Evolutionary conservation across 2,797 vertebrate species (phyloP).

Genomic region (Enteromius unitaeniatus): DNA sequence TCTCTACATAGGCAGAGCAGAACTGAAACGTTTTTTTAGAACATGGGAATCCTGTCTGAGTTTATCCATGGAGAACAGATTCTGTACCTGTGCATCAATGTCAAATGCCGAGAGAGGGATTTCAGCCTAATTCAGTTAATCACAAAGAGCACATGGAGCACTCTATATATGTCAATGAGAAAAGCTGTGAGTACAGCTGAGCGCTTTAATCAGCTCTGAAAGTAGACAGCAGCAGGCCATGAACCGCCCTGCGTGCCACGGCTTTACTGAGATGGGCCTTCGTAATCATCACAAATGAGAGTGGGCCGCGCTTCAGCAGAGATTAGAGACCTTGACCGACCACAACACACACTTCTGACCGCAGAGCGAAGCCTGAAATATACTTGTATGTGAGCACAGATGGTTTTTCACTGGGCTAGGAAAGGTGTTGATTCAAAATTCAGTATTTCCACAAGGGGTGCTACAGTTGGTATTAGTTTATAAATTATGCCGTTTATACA

Average conservation of each 20-base stretch:
- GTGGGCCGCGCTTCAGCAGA: not conserved
- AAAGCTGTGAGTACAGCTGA: slow-evolving; percentile 25
- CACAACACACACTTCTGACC: not conserved
- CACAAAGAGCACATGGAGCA: slow-evolving; percentile 7
- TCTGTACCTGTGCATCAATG: slow-evolving; percentile 2
- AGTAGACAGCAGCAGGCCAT: not conserved
- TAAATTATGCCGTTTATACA: too few species aligned
- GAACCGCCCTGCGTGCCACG: not conserved
- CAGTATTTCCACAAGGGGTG: too few species aligned
- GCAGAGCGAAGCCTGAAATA: not conserved
- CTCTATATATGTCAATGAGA: slow-evolving; percentile 21
- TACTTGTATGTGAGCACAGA: not conserved
- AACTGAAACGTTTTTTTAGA: not conserved
- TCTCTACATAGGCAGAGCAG: too few species aligned
- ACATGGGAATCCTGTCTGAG: not conserved
- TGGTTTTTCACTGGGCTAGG: too few species aligned
- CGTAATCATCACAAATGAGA: slow-evolving; percentile 26
- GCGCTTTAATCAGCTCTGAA: slow-evolving; percentile 20
- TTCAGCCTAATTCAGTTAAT: slow-evolving; percentile 19
- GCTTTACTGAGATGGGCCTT: slow-evolving; percentile 25
- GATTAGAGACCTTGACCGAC: not conserved
- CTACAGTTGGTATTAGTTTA: too few species aligned
- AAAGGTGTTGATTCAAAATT: too few species aligned
- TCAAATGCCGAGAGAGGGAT: not conserved
- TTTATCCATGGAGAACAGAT: not conserved